Conservation (phyloP, 2,888 invertebrate genomes). For the Metopia argyrocephala region DNA sequence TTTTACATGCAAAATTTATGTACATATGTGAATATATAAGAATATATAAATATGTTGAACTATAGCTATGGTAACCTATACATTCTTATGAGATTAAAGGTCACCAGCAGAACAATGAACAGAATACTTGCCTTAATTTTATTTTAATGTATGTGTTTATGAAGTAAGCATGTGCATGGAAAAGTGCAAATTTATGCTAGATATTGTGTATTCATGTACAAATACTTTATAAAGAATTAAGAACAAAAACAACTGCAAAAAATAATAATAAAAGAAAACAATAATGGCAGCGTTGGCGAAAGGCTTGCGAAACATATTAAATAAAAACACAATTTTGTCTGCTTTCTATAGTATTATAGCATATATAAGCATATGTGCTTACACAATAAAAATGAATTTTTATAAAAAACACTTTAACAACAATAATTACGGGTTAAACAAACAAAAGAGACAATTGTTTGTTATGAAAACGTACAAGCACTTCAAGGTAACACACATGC, state of each 20-base stretch:
- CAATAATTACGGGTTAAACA: slow-evolving; percentile 28
- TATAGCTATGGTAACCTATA: slow-evolving; percentile 30
- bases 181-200: slow-evolving; percentile 14
- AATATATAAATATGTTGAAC: no score
- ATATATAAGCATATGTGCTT: neutral
- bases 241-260: neutral
- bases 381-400: slow-evolving; percentile 21
- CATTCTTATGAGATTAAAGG: slow-evolving; percentile 43
- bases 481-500: slow-evolving; percentile 11
- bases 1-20: no score
- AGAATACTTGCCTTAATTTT: slow-evolving; percentile 16
- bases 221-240: neutral
- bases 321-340: slow-evolving; percentile 37
- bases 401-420: neutral
- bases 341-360: slow-evolving; percentile 24
- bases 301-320: slow-evolving; percentile 54
- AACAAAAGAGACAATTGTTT: slow-evolving; percentile 52
- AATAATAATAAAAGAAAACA: neutral
- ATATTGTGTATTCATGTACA: slow-evolving; percentile 24
- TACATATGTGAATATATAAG: no score
- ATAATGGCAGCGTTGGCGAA: slow-evolving; percentile 39
- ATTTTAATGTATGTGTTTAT: neutral
- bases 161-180: neutral
- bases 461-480: slow-evolving; percentile 15
- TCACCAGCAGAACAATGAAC: slow-evolving; percentile 40